A percentile compares a stretch with the other conserved stretches of the same genome.
phyloP scores from a whole-genome alignment of 2,797 vertebrate genomes.

The Esox lucius region DNA sequence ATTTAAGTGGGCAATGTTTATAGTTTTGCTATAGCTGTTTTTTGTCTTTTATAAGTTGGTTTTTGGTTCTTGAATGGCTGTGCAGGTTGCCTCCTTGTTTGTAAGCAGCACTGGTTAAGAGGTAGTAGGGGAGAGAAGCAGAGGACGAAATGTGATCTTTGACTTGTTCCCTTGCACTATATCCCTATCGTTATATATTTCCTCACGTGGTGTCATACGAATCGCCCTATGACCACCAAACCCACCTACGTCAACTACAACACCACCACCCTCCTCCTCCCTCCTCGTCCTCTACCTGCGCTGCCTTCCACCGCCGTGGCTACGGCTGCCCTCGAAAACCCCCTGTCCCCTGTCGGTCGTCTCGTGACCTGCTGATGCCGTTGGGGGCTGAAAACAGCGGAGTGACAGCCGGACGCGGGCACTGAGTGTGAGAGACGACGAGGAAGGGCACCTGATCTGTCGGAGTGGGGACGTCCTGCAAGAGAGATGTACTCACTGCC shows the following conservation, averaged over 20 bases:
- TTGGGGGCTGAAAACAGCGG: slow-evolving; percentile 80
- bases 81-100: slow-evolving; percentile 78
- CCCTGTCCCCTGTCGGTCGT: slow-evolving; percentile 67
- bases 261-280: slow-evolving; percentile 67
- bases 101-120: slow-evolving; percentile 77
- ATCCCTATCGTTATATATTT: slow-evolving; percentile 99
- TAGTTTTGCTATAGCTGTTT: slow-evolving; percentile 47
- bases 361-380: slow-evolving; percentile 75
- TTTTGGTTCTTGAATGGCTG: slow-evolving; percentile 75
- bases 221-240: slow-evolving; percentile 86
- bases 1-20: slow-evolving; percentile 43
- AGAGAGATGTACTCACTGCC: slow-evolving; percentile 99
- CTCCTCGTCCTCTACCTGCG: slow-evolving; percentile 74
- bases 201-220: slow-evolving; percentile 91
- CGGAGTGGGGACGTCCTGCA: slow-evolving; percentile 99
- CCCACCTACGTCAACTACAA: slow-evolving; percentile 78
- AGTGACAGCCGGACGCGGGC: slow-evolving; percentile 92
- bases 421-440: slow-evolving; percentile 99
- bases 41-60: slow-evolving; percentile 57
- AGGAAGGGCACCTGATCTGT: slow-evolving; percentile 99
- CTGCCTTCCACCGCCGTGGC: slow-evolving; percentile 66
- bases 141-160: slow-evolving; percentile 85
- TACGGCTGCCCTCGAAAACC: slow-evolving; percentile 69
- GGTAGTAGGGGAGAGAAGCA: slow-evolving; percentile 74
- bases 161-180: slow-evolving; percentile 98